Evolutionary conservation across 1,140 invertebrate genomes (phyloP), one percentile per base, ranked within the genome.

Genomic region (Cotesia glomerata): DNA sequence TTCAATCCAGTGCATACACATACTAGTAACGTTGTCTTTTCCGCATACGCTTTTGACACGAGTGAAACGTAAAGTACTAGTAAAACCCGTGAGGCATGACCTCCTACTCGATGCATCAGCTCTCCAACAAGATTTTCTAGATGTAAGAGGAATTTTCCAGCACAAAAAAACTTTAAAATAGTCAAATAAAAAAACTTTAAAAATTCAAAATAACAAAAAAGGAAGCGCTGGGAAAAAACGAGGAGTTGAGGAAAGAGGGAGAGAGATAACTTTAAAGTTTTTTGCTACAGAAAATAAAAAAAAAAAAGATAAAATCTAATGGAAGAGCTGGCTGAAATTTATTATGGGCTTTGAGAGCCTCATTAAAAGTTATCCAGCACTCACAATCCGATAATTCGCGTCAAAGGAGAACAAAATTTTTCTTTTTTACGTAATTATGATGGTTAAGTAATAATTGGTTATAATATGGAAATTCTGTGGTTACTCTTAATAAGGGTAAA

Each of bases 31-130:
- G 51, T 39, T 45, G 7, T 51, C 45, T 18, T 52, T 63, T 56
- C 13, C 56, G 49, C 45, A 62, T 58, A 68, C 35, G 66, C 70
- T 72, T 75, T 72, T 75, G 66, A 69, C 63, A 64, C 63, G 61
- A 14, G 66, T 49, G 62, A 36, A 64, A 71, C 69, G 59, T 61
- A 71, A 71, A 71, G 69, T 71, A 49, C 69, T 64, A 71, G 69
- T 64, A 64, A 63, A 71, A 71, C 26, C 59, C 69, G 59, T 59
- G 45, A 69, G 68, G 68, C 68, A 61, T 39, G 36, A 65, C 34
- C 35, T 49, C 63, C 36, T 65, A 14, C 36, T 65, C 36, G 63
- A 65, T 65, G 39, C 63, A 65, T 65, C 36, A 65, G 35, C 62
- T 35, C 4, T 35, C 62, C 13, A 64, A 64, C 34, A 35, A 64